These are phyloP conservation scores for Heteropelma amictum DNA, from an alignment of 2,888 invertebrate genomes.

Conservation along the genomic window DNA sequence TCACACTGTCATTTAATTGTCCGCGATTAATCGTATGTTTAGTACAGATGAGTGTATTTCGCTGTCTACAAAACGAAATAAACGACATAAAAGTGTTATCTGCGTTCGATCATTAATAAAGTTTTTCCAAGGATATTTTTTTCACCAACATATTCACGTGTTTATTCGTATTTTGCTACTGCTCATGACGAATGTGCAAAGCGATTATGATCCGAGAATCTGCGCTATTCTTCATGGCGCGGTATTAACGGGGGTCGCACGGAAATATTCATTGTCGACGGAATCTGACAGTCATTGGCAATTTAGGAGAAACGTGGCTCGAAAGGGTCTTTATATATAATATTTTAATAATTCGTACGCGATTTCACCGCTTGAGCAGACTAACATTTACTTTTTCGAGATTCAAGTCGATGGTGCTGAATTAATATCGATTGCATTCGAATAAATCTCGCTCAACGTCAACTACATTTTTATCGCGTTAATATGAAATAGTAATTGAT, in stretches of 20 bases:
- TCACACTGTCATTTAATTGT: neutral
- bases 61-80: constrained; percentile 11
- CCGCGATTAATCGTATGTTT: no score
- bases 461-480: no score
- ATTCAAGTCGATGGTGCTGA: no score
- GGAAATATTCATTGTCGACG: neutral
- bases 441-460: no score
- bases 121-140: constrained; percentile 16
- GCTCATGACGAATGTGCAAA: constrained; percentile 49
- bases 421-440: no score
- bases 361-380: no score
- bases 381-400: no score
- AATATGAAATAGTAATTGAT: no score
- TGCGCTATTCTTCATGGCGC: constrained; percentile 26
- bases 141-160: neutral
- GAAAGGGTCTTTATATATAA: neutral
- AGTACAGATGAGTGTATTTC: neutral
- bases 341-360: no score
- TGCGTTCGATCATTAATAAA: constrained; percentile 45
- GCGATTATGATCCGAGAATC: constrained; percentile 44
- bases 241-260: constrained; percentile 1
- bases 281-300: constrained; percentile 7
- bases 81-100: constrained; percentile 31
- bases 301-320: neutral
- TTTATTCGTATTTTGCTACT: constrained; percentile 4